These are phyloP conservation scores for Lithophane ornitopus DNA, from an alignment of 2,888 invertebrate species.

Conservation along the genomic window DNA sequence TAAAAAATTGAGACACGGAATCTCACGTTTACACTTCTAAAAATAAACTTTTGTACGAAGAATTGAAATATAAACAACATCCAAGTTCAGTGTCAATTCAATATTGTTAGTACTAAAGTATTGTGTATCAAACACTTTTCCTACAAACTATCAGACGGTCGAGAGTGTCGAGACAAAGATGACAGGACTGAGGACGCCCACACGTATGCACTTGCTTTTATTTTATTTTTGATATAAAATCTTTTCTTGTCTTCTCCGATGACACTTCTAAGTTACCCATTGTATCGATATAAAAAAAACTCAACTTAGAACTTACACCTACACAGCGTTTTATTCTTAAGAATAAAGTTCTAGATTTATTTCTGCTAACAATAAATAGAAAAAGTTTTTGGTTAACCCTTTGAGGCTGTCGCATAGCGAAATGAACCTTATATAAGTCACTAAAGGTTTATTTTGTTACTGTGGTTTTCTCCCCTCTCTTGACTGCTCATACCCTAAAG, in stretches of 20 bases:
- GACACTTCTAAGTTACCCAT: conserved; percentile 27
- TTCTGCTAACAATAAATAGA: conserved; percentile 52
- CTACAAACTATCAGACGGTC: conserved; percentile 2
- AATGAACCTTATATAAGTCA: conserved; percentile 17
- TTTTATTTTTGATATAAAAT: conserved; percentile 31
- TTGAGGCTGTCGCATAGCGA: conserved; percentile 4
- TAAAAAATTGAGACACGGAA: background rate
- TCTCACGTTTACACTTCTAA: background rate
- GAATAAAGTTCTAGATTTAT: conserved; percentile 53
- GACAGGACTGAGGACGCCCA: conserved; percentile 23
- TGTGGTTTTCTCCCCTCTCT: background rate
- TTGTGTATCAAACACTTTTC: conserved; percentile 35
- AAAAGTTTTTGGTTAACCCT: conserved; percentile 39
- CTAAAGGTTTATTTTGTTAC: conserved; percentile 30
- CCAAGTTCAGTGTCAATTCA: conserved; percentile 18
- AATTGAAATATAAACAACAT: background rate
- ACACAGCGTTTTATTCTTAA: conserved; percentile 25
- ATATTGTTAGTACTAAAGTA: conserved; percentile 21
- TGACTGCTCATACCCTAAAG: conserved; percentile 36
- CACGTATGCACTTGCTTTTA: conserved; percentile 22
- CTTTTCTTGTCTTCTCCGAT: conserved; percentile 40
- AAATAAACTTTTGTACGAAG: background rate
- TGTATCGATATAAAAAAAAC: conserved; percentile 24
- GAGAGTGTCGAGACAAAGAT: conserved; percentile 17
- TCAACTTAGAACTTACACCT: conserved; percentile 24